Conservation (phyloP, 2,797 vertebrate genomes). For the Chloroceryle amazona region DNA sequence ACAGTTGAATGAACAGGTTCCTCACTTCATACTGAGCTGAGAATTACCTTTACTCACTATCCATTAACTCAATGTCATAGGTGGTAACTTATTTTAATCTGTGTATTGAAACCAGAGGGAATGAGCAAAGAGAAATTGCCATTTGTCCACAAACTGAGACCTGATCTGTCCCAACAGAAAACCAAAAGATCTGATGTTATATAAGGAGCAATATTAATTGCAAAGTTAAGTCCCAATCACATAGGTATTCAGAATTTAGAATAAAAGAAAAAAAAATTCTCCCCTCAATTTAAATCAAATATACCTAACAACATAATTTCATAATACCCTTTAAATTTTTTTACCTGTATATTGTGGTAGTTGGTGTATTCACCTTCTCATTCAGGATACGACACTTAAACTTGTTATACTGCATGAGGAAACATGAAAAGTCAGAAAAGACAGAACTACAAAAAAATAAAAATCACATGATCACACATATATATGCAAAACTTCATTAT, state of each 20-base stretch:
- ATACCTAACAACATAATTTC: not conserved
- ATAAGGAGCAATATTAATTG: not conserved
- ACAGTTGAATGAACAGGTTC: not conserved
- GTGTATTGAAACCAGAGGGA: not conserved
- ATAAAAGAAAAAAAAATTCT: not conserved
- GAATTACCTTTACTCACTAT: not conserved
- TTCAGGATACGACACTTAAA: conserved; percentile 96
- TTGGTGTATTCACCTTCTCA: conserved; percentile 91
- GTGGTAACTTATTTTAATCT: not conserved
- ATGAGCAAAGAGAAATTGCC: not conserved
- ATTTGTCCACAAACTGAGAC: not conserved
- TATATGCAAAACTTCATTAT: not conserved
- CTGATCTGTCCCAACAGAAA: not conserved
- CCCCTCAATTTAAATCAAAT: not conserved
- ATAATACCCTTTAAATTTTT: not conserved
- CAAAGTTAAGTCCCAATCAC: not conserved
- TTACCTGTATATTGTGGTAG: conserved; percentile 95
- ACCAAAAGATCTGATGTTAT: not conserved
- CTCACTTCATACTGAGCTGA: not conserved
- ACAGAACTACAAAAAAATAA: not conserved
- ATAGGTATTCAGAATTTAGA: not conserved
- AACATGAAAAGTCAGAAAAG: not conserved
- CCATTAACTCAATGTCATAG: not conserved
- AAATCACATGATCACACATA: not conserved
- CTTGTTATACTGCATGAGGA: conserved; percentile 89